These are phyloP conservation scores for Leptinotarsa texana DNA, from an alignment of 1,140 invertebrate species.

Conservation along the genomic window DNA sequence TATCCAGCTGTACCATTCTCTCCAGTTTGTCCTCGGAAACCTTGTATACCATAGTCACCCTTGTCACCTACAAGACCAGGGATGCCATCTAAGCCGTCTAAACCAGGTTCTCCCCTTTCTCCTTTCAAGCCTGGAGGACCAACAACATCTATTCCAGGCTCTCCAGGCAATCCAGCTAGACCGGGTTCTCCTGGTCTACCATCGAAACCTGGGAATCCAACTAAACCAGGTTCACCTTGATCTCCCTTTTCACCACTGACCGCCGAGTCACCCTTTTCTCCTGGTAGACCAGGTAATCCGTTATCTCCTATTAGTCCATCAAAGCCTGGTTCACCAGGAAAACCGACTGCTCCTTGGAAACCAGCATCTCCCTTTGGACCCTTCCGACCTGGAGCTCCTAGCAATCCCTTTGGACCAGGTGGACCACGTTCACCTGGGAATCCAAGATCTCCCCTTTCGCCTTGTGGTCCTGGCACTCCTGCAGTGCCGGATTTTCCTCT, in stretches of 20 bases:
- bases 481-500: slow-evolving; percentile 63
- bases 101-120: slow-evolving; percentile 39
- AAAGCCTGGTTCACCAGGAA: slow-evolving; percentile 61
- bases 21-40: slow-evolving; percentile 59
- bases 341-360: slow-evolving; percentile 65
- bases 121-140: slow-evolving; percentile 45
- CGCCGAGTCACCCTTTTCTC: slow-evolving; percentile 62
- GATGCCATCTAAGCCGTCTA: slow-evolving; percentile 45
- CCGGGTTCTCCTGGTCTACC: slow-evolving; percentile 49
- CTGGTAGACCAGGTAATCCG: slow-evolving; percentile 60
- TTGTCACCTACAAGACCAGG: slow-evolving; percentile 58
- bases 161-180: slow-evolving; percentile 32
- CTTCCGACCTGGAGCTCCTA: slow-evolving; percentile 65
- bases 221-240: slow-evolving; percentile 62
- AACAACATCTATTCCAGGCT: slow-evolving; percentile 21
- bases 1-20: slow-evolving; percentile 48
- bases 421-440: slow-evolving; percentile 58
- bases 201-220: slow-evolving; percentile 58
- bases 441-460: slow-evolving; percentile 61
- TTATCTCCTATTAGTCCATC: slow-evolving; percentile 61
- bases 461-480: slow-evolving; percentile 50
- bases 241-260: slow-evolving; percentile 71
- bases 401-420: slow-evolving; percentile 59
- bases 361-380: slow-evolving; percentile 64
- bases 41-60: slow-evolving; percentile 66